Base-by-base conservation (phyloP, 2,888 invertebrate species). In the Reticulitermes lucifugus region DNA sequence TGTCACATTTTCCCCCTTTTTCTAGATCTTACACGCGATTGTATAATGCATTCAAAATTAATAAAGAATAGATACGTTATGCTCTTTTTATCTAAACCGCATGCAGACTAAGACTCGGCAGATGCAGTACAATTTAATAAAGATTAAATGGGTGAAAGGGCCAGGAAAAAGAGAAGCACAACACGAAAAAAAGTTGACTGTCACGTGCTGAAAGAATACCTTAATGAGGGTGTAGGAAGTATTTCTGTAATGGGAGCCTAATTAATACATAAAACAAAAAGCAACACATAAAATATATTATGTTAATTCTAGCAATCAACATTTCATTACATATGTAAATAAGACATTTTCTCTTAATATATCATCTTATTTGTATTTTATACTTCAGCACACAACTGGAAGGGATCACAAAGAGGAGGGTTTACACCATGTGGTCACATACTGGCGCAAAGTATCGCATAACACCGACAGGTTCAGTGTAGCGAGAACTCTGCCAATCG, bases 281-380 rank as follows among this genome's bases (percentile, higher is more conserved):
- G 10, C 25, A 14, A 4, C 35, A 41, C 7, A 73, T 73, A 41
- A 41, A 73, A 73, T 73, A 73, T 73, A 41, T 21, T 73, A 73
- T 73, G 73, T 21, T 14, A 73, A 73, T 73, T 73, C 35, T 35
- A 41, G 73, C 73, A 73, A 73, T 41, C 41, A 41, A 73, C 73
- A 41, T 73, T 21, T 73, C 41, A 73, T 73, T 73, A 73, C 73
- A 73, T 21, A 73, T 73, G 73, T 73, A 73, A 73, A 73, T 73
- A 73, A 65, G 73, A 21, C 73, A 73, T 73, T 41, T 73, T 41
- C 35, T 41, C 22, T 73, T 14, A 14, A 73, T 73, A 73, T 41
- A 2, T 73, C 21, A 41, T 21, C n/a, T n/a, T 25, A 65, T 65
- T 65, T n/a, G 25, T 65, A 9, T 10, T 25, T 65, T n/a, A 10